phyloP scores from a whole-genome alignment of 2,113 vertebrate species.

The Esox niger region DNA sequence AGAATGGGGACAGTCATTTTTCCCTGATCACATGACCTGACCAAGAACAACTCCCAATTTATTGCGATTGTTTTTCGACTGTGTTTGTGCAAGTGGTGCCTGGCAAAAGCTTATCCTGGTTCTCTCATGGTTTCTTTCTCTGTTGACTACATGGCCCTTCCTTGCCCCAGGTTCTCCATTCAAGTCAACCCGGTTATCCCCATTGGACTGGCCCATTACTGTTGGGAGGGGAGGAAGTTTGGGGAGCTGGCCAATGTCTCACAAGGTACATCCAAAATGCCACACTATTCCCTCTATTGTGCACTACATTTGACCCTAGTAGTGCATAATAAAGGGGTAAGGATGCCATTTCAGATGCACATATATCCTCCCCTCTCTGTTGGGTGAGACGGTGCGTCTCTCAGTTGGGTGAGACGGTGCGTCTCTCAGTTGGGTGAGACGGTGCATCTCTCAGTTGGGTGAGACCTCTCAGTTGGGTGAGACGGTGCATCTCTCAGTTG shows the following conservation, averaged over 20 bases:
- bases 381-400: too few relatives aligned
- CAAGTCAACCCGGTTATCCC: slow-evolving; percentile 41
- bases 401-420: too few relatives aligned
- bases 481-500: too few relatives aligned
- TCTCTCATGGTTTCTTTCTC: slow-evolving; percentile 19
- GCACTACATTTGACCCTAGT: too few relatives aligned
- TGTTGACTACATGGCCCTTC: slow-evolving; percentile 32
- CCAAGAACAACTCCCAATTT: not conserved
- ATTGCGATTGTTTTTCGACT: slow-evolving; percentile 18
- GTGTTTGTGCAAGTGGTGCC: slow-evolving; percentile 57
- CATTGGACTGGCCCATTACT: slow-evolving; percentile 11
- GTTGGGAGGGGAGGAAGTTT: not conserved
- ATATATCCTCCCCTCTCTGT: slow-evolving; percentile 15
- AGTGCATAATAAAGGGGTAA: too few relatives aligned
- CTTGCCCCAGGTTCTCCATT: slow-evolving; percentile 19
- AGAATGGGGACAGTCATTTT: not conserved
- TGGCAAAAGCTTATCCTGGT: slow-evolving; percentile 56
- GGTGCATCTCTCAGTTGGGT: too few relatives aligned
- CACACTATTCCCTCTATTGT: too few relatives aligned
- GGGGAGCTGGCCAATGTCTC: not conserved
- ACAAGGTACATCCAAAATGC: not conserved
- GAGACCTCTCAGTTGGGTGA: too few relatives aligned
- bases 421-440: too few relatives aligned
- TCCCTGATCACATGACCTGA: too few relatives aligned
- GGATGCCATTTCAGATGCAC: not conserved